Percentiles rank a stretch among this genome's conserved stretches.
Conservation (phyloP, 2,888 invertebrate genomes). For the Mythimna loreyi region DNA sequence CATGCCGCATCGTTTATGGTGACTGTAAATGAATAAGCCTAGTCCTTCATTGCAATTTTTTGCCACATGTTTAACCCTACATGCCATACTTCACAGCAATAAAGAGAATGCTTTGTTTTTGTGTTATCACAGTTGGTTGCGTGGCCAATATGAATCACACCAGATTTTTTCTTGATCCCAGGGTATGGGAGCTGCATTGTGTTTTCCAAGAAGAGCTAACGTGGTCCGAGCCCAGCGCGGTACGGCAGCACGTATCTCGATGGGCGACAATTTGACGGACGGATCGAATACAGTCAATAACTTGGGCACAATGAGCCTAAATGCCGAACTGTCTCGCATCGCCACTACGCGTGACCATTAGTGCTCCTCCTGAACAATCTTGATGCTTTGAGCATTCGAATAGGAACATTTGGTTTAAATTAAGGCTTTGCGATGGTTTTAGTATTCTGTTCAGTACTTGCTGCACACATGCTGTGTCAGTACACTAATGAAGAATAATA, state of each 20-base stretch:
- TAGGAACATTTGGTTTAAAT: slow-evolving; percentile 30
- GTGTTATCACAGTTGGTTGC: slow-evolving; percentile 27
- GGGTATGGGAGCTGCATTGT: slow-evolving; percentile 28
- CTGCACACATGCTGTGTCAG: neutral
- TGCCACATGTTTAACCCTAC: slow-evolving; percentile 43
- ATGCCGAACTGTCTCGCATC: slow-evolving; percentile 88
- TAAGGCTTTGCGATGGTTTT: slow-evolving; percentile 25
- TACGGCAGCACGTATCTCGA: slow-evolving; percentile 77
- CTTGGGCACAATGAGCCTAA: slow-evolving; percentile 85
- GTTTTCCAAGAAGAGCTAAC: slow-evolving; percentile 37
- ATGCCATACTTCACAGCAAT: slow-evolving; percentile 50
- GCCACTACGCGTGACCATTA: slow-evolving; percentile 80
- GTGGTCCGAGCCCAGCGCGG: slow-evolving; percentile 58
- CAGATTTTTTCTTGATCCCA: slow-evolving; percentile 30
- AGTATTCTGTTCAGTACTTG: slow-evolving; percentile 13
- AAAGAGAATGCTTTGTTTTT: slow-evolving; percentile 48
- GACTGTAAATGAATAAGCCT: slow-evolving; percentile 46
- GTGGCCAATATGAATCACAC: slow-evolving; percentile 38
- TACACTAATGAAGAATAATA: neutral
- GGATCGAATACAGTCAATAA: slow-evolving; percentile 84
- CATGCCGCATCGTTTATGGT: slow-evolving; percentile 35
- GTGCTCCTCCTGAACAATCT: slow-evolving; percentile 59
- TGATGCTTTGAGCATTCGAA: slow-evolving; percentile 75
- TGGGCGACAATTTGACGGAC: slow-evolving; percentile 77
- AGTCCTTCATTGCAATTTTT: slow-evolving; percentile 45